Percentiles rank a stretch among this genome's conserved stretches.
These are phyloP conservation scores for Vidua macroura DNA, from an alignment of 2,113 vertebrate genomes.

Conservation along the genomic window DNA sequence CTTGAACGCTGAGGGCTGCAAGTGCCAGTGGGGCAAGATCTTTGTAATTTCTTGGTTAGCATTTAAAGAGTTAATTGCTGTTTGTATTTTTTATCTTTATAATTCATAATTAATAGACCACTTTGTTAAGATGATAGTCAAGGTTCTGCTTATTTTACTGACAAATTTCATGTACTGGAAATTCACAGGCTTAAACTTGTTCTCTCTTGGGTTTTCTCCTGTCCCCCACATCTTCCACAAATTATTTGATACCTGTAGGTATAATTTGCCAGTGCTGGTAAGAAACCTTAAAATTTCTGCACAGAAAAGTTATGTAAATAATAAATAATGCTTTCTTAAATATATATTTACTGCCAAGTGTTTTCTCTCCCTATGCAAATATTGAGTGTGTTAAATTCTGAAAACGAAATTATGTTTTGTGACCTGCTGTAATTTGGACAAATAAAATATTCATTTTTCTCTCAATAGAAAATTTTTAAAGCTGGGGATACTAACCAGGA, in stretches of 20 bases:
- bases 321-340: not conserved
- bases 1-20: not conserved
- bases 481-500: slow-evolving; percentile 89
- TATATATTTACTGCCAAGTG: not conserved
- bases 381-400: not conserved
- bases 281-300: not conserved
- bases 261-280: not conserved
- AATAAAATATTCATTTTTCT: not conserved
- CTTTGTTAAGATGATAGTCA: not conserved
- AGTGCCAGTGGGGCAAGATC: not conserved
- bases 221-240: not conserved
- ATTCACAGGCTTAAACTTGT: not conserved
- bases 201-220: not conserved
- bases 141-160: not conserved
- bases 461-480: slow-evolving; percentile 87
- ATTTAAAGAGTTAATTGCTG: not conserved
- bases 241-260: not conserved
- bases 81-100: not conserved
- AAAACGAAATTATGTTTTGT: not conserved
- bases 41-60: not conserved
- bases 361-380: not conserved
- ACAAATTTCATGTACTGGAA: not conserved
- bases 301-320: not conserved
- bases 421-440: not conserved
- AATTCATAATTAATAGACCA: not conserved